phyloP scores from a whole-genome alignment of 2,797 vertebrate species.

The Ctenochaetus hawaiiensis region DNA sequence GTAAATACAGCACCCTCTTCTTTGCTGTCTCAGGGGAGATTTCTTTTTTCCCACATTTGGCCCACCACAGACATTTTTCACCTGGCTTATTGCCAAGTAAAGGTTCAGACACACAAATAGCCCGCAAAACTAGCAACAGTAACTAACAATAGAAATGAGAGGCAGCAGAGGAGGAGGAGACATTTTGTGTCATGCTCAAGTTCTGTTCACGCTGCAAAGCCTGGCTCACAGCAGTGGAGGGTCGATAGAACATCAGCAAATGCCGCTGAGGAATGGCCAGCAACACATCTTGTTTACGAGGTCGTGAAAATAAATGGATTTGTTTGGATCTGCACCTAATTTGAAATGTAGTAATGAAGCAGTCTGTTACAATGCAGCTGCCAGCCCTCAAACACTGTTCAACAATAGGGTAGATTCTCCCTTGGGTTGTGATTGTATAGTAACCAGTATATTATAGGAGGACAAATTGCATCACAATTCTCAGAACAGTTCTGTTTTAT shows the following conservation, averaged over 20 bases:
- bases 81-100: slow-evolving; percentile 58
- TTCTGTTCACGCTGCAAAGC: slow-evolving; percentile 48
- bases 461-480: slow-evolving; percentile 64
- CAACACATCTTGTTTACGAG: slow-evolving; percentile 83
- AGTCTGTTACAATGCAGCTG: slow-evolving; percentile 77
- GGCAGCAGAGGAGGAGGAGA: slow-evolving; percentile 40
- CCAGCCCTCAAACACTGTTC: slow-evolving; percentile 55
- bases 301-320: slow-evolving; percentile 81
- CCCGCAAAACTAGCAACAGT: slow-evolving; percentile 44
- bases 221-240: slow-evolving; percentile 57
- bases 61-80: slow-evolving; percentile 58
- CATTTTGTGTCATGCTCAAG: slow-evolving; percentile 57
- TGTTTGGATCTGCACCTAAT: slow-evolving; percentile 81
- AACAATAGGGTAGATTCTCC: slow-evolving; percentile 51
- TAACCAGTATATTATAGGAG: slow-evolving; percentile 54
- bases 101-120: slow-evolving; percentile 53
- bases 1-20: slow-evolving; percentile 77
- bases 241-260: slow-evolving; percentile 77
- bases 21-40: slow-evolving; percentile 56
- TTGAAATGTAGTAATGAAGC: slow-evolving; percentile 82
- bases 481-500: slow-evolving; percentile 57
- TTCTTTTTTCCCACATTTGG: slow-evolving; percentile 58
- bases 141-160: slow-evolving; percentile 40
- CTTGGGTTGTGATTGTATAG: slow-evolving; percentile 67
- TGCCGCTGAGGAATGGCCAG: slow-evolving; percentile 70